Conservation (phyloP, 1,140 invertebrate species). For the Orius insidiosus region DNA sequence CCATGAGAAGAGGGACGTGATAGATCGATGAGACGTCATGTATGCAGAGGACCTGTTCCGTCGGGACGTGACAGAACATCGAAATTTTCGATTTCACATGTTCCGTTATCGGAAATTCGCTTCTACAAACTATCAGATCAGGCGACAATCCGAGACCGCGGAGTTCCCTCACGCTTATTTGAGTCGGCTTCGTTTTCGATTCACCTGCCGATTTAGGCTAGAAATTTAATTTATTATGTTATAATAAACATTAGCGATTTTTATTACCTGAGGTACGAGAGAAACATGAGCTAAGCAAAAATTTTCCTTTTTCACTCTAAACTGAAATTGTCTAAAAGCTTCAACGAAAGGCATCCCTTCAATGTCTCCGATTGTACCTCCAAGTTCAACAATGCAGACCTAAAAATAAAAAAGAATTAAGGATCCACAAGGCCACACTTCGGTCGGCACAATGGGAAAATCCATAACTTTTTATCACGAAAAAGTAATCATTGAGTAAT, state of each 20-base stretch:
- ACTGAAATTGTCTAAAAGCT: slow-evolving; percentile 96
- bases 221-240: slow-evolving; percentile 14
- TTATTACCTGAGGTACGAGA: slow-evolving; percentile 64
- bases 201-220: slow-evolving; percentile 79
- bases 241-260: background rate
- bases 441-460: no score
- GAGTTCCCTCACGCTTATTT: slow-evolving; percentile 84
- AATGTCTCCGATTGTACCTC: slow-evolving; percentile 97
- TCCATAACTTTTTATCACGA: no score
- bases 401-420: slow-evolving; percentile 23
- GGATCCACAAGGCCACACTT: background rate
- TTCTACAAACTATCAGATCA: slow-evolving; percentile 92
- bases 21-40: slow-evolving; percentile 91
- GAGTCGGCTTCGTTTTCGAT: slow-evolving; percentile 97
- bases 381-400: slow-evolving; percentile 83
- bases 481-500: no score
- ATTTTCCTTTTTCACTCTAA: slow-evolving; percentile 76
- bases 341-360: slow-evolving; percentile 99
- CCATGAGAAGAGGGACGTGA: slow-evolving; percentile 87
- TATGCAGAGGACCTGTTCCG: slow-evolving; percentile 87
- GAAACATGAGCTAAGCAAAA: slow-evolving; percentile 93
- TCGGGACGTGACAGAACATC: slow-evolving; percentile 85
- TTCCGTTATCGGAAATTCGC: slow-evolving; percentile 64
- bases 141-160: slow-evolving; percentile 85
- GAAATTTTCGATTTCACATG: slow-evolving; percentile 88